These are phyloP conservation scores for Pelodiscus sinensis DNA, from an alignment of 2,113 vertebrate species.

Conservation along the genomic window DNA sequence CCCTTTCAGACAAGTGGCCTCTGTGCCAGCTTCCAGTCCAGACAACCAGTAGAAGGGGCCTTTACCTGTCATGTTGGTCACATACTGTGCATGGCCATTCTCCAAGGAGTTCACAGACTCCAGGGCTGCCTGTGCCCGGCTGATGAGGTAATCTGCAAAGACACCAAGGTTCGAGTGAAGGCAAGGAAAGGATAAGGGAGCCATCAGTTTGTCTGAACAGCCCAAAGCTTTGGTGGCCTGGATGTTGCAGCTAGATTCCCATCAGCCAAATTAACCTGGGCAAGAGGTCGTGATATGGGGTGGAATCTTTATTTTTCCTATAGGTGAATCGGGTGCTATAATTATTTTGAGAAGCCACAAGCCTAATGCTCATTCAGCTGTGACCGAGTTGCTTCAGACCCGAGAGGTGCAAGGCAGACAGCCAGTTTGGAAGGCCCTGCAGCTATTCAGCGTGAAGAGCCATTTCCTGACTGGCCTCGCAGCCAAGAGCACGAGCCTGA, in stretches of 20 bases:
- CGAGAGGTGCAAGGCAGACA: background rate
- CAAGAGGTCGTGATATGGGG: background rate
- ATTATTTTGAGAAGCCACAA: background rate
- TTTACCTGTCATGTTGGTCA: conserved; percentile 86
- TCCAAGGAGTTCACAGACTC: conserved; percentile 85
- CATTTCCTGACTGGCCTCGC: background rate
- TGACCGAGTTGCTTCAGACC: background rate
- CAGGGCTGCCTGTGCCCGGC: conserved; percentile 87
- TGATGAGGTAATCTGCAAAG: conserved; percentile 91
- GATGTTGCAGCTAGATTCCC: background rate
- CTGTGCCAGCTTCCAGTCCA: background rate
- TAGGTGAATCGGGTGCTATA: background rate
- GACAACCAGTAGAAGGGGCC: background rate
- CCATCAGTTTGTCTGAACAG: fast-evolving
- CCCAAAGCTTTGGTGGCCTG: background rate
- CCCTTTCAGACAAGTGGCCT: background rate
- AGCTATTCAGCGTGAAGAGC: background rate
- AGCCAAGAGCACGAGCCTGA: background rate
- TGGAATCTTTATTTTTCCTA: background rate
- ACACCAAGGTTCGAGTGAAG: background rate
- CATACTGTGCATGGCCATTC: conserved; percentile 85
- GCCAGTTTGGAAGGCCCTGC: background rate
- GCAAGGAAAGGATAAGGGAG: fast-evolving
- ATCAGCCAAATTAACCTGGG: background rate
- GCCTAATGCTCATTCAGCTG: background rate